Evolutionary conservation across 1,140 invertebrate genomes (phyloP), one percentile per base, ranked within the genome.

Genomic region (Eubasilissa regina): DNA sequence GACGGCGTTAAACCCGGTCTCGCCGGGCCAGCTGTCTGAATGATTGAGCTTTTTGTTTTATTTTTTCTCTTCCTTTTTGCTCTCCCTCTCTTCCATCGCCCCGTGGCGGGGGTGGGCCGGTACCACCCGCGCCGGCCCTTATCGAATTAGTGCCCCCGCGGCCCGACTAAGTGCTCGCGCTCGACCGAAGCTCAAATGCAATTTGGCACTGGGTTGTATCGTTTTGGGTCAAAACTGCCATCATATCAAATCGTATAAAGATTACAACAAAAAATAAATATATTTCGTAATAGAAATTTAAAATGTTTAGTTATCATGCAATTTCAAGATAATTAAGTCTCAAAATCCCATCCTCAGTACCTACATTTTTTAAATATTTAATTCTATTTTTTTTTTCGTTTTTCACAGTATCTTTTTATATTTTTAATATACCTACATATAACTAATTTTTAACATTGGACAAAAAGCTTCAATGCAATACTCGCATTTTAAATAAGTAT

Each of bases 21-120:
- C 78, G 60, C 75, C 78, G 60, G 70, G 56, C 75, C 76, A 55
- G 58, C 78, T 80, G 78, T 82, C 78, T 62, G 75, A 78, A 82
- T 82, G 81, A 82, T 82, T 82, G 81, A 82, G 78, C 74, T 78
- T 75, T 82, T 80, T 77, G 75, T 80, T 80, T 82, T 80, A 77
- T 79, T 80, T 68, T 53, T 58, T 43, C 78, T 53, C 47, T 58
- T 72, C 43, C 58, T 66, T 51, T 45, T 77, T 77, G 56, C 25
- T 4, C 35, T 19, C 62, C 25, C 13, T 3, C 25, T 35, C 25
- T 1, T 35, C 75, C 58, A 17, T 7, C 21, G 15, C 76, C 51
- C 25, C 62, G 45, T 21, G 25, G 35, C 75, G 51, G 60, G 58
- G 15, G 48, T 21, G 21, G 62, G 17, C 15, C 72, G 44, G 62